Base-by-base conservation (phyloP, 2,888 invertebrate species). In the Periphyllus acericola region DNA sequence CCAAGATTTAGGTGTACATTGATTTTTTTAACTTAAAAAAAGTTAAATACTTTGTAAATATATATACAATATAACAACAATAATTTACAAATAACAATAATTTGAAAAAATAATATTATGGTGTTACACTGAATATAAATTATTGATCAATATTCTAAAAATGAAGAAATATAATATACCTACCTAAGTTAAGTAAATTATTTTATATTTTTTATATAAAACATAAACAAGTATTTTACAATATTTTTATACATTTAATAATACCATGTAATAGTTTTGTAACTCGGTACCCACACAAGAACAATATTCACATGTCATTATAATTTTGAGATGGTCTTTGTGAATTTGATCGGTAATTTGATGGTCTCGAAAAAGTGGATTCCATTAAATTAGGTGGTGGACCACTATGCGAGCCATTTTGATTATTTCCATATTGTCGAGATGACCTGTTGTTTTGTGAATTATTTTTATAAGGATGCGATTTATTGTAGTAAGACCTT, bases 261-360 rank as follows among this genome's bases (percentile, higher is more conserved):
- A 66, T 76, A 78, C 46, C 78, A 32, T 78, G 68, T 75, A 68
- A 79, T 79, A 71, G 21, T 55, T 71, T 32, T 83, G 21, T 25
- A 68, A 66, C 71, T 72, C 78, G 3, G 55, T 79, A 78, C 55
- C 85, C 19, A 79, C 55, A 29, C 19, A 71, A 36, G 21, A 78
- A 79, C 32, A 21, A 60, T 76, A 78, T 85, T 79, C 71, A 86
- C 71, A 86, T 79, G 36, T 86, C 79, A 36, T 86, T 86, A 79
- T 86, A 86, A 86, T 86, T 86, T 86, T 86, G 85, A 79, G 85
- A 36, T 29, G 79, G 85, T 55, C 85, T 86, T 86, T 86, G 78
- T 79, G 79, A 72, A 79, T 86, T 86, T 86, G 79, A 79, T 86
- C 85, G 68, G 74, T 74, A 87, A 81, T 74, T 87, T 25, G 86